These are phyloP conservation scores for Regulus satrapa DNA, from an alignment of 2,113 vertebrate species.

Conservation along the genomic window DNA sequence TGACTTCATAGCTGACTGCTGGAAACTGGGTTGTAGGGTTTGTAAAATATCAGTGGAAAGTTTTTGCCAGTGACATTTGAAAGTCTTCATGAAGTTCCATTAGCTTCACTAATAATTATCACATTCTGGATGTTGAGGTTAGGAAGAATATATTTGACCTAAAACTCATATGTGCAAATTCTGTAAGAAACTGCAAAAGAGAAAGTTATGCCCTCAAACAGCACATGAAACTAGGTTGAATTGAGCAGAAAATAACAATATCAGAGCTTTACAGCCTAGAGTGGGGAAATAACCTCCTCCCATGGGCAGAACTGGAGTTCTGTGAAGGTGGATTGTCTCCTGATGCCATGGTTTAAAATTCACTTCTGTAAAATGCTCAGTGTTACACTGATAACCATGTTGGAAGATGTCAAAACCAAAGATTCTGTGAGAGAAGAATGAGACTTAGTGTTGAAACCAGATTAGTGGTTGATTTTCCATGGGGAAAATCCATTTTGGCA, in stretches of 20 bases:
- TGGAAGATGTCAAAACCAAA: neutral
- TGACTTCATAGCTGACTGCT: neutral
- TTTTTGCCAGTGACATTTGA: neutral
- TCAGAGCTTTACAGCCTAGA: neutral
- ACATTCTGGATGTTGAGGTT: neutral
- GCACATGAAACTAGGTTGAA: neutral
- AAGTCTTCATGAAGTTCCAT: neutral
- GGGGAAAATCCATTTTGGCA: neutral
- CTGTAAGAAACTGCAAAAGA: neutral
- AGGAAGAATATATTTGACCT: neutral
- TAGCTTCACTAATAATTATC: neutral
- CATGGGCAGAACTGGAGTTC: neutral
- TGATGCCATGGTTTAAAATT: neutral
- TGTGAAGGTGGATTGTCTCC: neutral
- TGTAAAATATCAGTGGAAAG: neutral
- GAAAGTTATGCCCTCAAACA: accelerated
- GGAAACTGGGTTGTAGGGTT: neutral
- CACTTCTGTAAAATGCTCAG: neutral
- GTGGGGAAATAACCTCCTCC: neutral
- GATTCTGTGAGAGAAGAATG: neutral
- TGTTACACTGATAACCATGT: accelerated
- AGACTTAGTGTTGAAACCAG: neutral
- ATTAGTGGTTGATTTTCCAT: neutral
- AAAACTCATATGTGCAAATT: neutral
- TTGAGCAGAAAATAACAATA: neutral